phyloP scores from a whole-genome alignment of 2,888 invertebrate species.

The Sacculina carcini region DNA sequence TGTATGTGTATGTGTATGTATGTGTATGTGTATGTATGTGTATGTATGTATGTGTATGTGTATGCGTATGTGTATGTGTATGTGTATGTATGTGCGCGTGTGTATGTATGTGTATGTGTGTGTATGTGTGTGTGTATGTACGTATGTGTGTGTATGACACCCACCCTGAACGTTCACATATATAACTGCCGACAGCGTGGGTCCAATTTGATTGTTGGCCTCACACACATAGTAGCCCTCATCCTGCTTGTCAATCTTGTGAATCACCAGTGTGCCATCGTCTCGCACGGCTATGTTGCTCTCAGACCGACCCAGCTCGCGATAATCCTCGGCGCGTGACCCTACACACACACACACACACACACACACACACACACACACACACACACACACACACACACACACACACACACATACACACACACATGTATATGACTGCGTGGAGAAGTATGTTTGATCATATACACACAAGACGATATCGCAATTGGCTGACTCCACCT shows the following conservation, averaged over 20 bases:
- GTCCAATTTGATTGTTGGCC: constrained; percentile 83
- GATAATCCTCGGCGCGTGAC: constrained; percentile 71
- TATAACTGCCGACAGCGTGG: constrained; percentile 77
- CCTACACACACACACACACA: constrained; percentile 23
- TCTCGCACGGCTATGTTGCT: constrained; percentile 62
- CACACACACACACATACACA: too few species aligned
- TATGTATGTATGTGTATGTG: not conserved
- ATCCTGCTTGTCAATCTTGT: constrained; percentile 72
- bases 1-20: not conserved
- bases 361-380: too few species aligned
- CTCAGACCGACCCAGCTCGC: constrained; percentile 67
- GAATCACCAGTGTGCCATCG: constrained; percentile 70
- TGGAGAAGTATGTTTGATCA: too few species aligned
- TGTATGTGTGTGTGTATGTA: not conserved
- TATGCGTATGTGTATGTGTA: not conserved
- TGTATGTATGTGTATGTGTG: not conserved
- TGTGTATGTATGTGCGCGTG: not conserved
- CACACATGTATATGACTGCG: too few species aligned
- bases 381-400: too few species aligned
- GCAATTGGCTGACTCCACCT: too few species aligned
- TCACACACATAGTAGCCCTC: constrained; percentile 88
- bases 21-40: not conserved
- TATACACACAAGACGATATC: too few species aligned
- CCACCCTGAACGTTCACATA: constrained; percentile 75
- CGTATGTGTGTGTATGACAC: constrained; percentile 8